These are phyloP conservation scores for Babylonia areolata DNA, from an alignment of 1,140 invertebrate species.

Conservation along the genomic window DNA sequence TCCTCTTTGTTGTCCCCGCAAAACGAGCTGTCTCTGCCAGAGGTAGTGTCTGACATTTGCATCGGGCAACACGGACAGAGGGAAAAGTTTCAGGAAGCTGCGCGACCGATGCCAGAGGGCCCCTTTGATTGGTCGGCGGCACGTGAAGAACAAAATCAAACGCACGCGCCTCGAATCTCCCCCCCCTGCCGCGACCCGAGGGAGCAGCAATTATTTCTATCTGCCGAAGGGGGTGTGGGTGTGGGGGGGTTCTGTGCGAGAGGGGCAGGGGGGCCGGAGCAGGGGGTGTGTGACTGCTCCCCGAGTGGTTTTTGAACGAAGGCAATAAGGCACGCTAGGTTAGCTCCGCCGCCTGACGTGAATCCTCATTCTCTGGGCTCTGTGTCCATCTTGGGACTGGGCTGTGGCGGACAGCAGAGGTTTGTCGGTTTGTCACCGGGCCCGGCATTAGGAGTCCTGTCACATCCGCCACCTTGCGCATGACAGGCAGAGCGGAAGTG, in stretches of 20 bases:
- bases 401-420: neutral
- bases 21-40: constrained; percentile 3
- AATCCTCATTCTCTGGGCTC: neutral
- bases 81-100: constrained; percentile 4
- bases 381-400: neutral
- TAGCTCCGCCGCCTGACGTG: constrained; percentile 1
- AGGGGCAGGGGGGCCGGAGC: neutral
- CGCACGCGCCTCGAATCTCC: constrained; percentile 12
- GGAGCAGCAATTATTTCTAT: constrained; percentile 19
- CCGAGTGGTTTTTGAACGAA: constrained; percentile 27
- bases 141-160: constrained; percentile 30
- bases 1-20: neutral
- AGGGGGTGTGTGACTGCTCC: constrained; percentile 5
- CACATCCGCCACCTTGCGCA: neutral
- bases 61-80: neutral
- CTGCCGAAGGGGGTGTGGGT: neutral
- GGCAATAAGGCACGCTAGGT: constrained; percentile 22
- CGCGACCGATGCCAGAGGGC: constrained; percentile 24
- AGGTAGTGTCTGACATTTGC: constrained; percentile 26
- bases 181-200: neutral
- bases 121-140: constrained; percentile 24
- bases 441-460: neutral
- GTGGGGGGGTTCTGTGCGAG: neutral
- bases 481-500: neutral
- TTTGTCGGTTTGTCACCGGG: neutral